Evolutionary conservation across 2,797 vertebrate genomes (phyloP).

Genomic region (Pangasius larnaudii): DNA sequence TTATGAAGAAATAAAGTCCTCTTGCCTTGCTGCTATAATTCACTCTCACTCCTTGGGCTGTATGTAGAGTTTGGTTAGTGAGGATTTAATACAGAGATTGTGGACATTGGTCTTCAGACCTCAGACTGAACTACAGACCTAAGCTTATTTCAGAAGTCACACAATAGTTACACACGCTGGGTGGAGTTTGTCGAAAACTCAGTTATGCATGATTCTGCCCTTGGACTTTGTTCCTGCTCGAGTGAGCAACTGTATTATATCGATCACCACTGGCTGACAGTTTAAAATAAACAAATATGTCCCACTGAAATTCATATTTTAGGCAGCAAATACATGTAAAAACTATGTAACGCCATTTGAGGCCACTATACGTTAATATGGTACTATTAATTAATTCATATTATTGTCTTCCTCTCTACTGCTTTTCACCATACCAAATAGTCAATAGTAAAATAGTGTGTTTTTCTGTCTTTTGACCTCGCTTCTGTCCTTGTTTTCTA

Average conservation of each 20-base stretch:
- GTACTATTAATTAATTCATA: background rate
- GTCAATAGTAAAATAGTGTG: background rate
- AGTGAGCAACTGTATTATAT: background rate
- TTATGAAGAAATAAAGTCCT: constrained; percentile 16
- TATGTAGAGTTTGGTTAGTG: background rate
- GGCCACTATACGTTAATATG: background rate
- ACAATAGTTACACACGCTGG: background rate
- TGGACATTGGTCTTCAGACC: background rate
- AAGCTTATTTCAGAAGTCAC: background rate
- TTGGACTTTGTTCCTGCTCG: background rate
- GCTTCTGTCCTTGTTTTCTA: background rate
- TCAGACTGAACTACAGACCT: background rate
- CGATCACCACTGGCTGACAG: background rate
- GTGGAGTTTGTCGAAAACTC: background rate
- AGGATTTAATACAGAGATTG: background rate
- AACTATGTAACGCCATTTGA: too few species aligned
- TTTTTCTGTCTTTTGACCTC: background rate
- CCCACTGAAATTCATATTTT: background rate
- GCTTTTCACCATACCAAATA: background rate
- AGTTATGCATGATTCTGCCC: background rate
- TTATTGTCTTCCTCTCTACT: background rate
- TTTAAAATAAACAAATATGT: background rate
- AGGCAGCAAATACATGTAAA: background rate
- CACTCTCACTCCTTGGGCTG: background rate
- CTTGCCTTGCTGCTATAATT: background rate